Percentiles rank a stretch among this genome's conserved stretches.
Conservation (phyloP, 1,140 invertebrate genomes). For the Aphidius ervi region DNA sequence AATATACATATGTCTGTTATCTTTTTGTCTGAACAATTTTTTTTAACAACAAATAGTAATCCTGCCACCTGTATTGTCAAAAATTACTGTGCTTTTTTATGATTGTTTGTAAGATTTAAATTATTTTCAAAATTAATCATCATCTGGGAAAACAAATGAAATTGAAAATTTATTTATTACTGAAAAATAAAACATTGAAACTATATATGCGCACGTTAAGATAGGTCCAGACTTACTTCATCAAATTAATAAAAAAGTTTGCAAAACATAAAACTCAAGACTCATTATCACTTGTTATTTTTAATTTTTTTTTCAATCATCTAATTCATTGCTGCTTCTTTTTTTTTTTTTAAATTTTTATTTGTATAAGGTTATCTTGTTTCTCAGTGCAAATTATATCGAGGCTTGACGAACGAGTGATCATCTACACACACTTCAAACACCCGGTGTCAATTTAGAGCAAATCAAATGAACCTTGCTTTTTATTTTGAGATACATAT, state of each 20-base stretch:
- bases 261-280: conserved; percentile 29
- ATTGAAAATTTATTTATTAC: no score
- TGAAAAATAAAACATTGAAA: conserved; percentile 20
- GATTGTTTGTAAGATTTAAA: neutral
- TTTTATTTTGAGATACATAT: neutral
- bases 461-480: conserved; percentile 6
- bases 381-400: no score
- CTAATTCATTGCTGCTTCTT: neutral
- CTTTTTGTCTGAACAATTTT: neutral
- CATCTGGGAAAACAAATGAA: no score
- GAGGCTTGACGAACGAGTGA: neutral
- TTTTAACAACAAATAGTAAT: conserved; percentile 22
- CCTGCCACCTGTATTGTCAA: no score
- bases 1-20: neutral
- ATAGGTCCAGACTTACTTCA: conserved; percentile 45
- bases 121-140: no score
- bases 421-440: conserved; percentile 9
- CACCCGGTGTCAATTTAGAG: conserved; percentile 1
- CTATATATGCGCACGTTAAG: conserved; percentile 50
- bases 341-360: conserved; percentile 3
- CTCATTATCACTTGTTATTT: neutral
- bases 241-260: conserved; percentile 31
- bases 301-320: conserved; percentile 1
- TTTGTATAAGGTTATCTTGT: no score
- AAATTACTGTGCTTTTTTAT: conserved; percentile 3